Evolutionary conservation across 2,113 vertebrate species (phyloP).

Genomic region (Ophthalmolycus amberensis): DNA sequence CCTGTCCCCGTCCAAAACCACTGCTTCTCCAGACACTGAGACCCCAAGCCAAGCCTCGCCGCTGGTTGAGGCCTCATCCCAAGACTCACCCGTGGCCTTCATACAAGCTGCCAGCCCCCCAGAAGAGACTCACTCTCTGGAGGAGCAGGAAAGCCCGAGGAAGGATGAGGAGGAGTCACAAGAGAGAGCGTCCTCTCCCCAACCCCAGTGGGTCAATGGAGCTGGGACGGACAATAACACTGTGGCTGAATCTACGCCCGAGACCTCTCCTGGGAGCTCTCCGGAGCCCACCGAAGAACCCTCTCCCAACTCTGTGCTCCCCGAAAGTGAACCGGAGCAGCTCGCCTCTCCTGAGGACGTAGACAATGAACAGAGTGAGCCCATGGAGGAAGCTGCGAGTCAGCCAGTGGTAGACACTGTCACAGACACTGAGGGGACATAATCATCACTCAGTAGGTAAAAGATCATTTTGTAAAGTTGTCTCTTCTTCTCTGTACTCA

Average conservation of each 20-base stretch:
- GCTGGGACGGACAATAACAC: conserved; percentile 87
- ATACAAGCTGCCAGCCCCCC: conserved; percentile 86
- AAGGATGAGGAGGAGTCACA: conserved; percentile 54
- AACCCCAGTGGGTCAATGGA: conserved; percentile 88
- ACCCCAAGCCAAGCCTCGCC: conserved; percentile 43
- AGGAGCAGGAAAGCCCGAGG: conserved; percentile 80
- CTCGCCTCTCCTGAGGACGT: conserved; percentile 86
- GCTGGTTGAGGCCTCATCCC: conserved; percentile 63
- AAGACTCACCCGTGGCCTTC: conserved; percentile 88
- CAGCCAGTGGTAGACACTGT: conserved; percentile 98
- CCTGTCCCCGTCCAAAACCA: conserved; percentile 23
- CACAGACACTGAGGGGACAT: conserved; percentile 99
- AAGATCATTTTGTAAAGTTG: conserved; percentile 99
- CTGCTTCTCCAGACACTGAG: conserved; percentile 44
- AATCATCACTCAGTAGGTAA: conserved; percentile 99
- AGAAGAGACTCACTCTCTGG: conserved; percentile 84
- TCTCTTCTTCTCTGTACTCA: conserved; percentile 96
- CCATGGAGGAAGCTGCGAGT: conserved; percentile 94
- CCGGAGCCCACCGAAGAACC: conserved; percentile 42
- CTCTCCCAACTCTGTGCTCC: conserved; percentile 42
- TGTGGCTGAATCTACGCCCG: conserved; percentile 58
- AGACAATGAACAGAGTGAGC: conserved; percentile 94
- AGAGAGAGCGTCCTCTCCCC: conserved; percentile 43
- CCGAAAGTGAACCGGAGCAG: conserved; percentile 75
- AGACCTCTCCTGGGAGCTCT: conserved; percentile 31